Evolutionary conservation across 2,888 invertebrate genomes (phyloP), one percentile per base, ranked within the genome.

Genomic region (Beris morrisii): DNA sequence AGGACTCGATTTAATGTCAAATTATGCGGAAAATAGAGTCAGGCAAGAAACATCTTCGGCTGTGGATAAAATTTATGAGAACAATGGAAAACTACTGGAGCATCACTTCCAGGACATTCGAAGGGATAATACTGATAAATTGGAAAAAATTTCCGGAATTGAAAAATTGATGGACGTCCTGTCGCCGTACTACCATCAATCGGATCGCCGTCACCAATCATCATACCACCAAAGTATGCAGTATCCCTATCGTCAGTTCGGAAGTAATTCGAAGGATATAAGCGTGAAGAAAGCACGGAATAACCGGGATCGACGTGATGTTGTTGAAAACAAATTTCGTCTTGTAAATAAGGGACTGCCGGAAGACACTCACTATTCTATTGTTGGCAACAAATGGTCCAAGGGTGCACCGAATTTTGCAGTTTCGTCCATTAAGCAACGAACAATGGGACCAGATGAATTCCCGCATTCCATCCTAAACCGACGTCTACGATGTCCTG

Each of bases 1-100:
- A 56, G 53, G 54, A 53, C 56, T 69, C 48, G 65, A 69, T 61
- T 45, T 55, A 58, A 57, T 69, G 44, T 67, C 69, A 67, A 67
- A 67, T 65, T 63, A 65, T 61, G 67, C 65, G 28, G 61, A 69
- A 69, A 63, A 67, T 64, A 65, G 44, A 65, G 61, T 64, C 13
- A 59, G 56, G 38, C 32, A 53, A 48, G 59, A 66, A 32, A 44
- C 48, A 44, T 38, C 57, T n/a, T 52, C 54, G 22, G 32, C 52
- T 7, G 1, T 61, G 32, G 48, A 63, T 13, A 28, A 67, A 61
- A 67, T 67, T 67, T 65, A 67, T 44, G 46, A 69, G 44, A 53
- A 53, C 28, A 67, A 38, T 50, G 53, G 31, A 32, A 48, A 69
- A 28, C 38, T 67, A 30, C 48, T 67, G 32, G n/a, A 43, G 15